Percentiles rank a stretch among this genome's conserved stretches.
Conservation (phyloP, 2,888 invertebrate genomes). For the Campoplex nolae region DNA sequence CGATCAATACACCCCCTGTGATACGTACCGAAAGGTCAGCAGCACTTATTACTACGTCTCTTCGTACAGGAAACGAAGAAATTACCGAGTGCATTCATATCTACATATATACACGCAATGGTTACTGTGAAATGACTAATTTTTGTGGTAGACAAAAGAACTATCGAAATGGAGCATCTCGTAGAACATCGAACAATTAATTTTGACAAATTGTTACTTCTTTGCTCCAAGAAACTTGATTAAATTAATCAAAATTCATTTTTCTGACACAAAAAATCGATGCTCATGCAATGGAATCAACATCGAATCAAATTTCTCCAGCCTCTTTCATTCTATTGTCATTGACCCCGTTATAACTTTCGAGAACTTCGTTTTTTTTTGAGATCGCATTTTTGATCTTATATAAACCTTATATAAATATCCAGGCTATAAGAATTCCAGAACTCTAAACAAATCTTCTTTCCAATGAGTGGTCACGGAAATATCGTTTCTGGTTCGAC, state of each 20-base stretch:
- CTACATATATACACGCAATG: background rate
- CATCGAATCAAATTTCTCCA: background rate
- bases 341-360: background rate
- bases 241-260: background rate
- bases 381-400: background rate
- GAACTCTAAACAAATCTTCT: constrained; percentile 11
- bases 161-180: background rate
- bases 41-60: constrained; percentile 66
- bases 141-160: background rate
- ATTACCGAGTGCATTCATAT: background rate
- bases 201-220: background rate
- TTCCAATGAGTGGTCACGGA: constrained; percentile 37
- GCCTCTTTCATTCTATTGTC: background rate
- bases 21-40: constrained; percentile 70
- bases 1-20: constrained; percentile 69
- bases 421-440: constrained; percentile 24
- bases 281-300: background rate
- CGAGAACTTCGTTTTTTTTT: background rate
- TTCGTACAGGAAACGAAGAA: constrained; percentile 32
- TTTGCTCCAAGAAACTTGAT: background rate
- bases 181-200: background rate
- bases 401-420: background rate
- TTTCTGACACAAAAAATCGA: background rate
- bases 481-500: constrained; percentile 42
- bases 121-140: background rate